phyloP scores from a whole-genome alignment of 2,797 vertebrate genomes.

The Clarias laeviceps region DNA sequence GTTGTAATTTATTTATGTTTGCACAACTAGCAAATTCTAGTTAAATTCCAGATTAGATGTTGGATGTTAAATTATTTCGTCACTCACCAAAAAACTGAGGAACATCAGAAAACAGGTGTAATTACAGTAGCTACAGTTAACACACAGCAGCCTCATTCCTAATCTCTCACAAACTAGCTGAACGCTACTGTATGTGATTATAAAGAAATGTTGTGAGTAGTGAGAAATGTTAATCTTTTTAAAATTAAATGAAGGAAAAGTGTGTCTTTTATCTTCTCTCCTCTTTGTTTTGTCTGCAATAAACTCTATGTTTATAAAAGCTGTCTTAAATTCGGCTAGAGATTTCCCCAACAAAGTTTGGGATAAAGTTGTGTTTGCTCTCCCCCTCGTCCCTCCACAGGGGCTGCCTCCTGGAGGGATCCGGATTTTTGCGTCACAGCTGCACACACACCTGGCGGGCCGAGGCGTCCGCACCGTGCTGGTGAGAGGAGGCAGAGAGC shows the following conservation, averaged over 20 bases:
- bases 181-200: neutral
- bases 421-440: constrained; percentile 92
- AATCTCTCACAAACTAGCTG: neutral
- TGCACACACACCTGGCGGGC: constrained; percentile 93
- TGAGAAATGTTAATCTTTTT: neutral
- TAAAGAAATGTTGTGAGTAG: neutral
- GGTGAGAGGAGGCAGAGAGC: constrained; percentile 77
- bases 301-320: neutral
- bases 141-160: neutral
- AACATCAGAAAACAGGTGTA: neutral
- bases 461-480: constrained; percentile 83
- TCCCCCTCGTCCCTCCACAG: constrained; percentile 63
- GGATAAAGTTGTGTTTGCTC: neutral
- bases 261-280: neutral
- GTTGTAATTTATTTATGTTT: neutral
- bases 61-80: neutral
- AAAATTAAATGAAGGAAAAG: neutral
- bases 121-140: neutral
- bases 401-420: constrained; percentile 85
- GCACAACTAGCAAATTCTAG: neutral
- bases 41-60: no score
- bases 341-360: no score
- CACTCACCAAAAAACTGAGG: neutral
- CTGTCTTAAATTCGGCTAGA: neutral
- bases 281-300: neutral